Evolutionary conservation across 2,888 invertebrate genomes (phyloP), one percentile per base, ranked within the genome.

Genomic region (Drosophila crucigera): DNA sequence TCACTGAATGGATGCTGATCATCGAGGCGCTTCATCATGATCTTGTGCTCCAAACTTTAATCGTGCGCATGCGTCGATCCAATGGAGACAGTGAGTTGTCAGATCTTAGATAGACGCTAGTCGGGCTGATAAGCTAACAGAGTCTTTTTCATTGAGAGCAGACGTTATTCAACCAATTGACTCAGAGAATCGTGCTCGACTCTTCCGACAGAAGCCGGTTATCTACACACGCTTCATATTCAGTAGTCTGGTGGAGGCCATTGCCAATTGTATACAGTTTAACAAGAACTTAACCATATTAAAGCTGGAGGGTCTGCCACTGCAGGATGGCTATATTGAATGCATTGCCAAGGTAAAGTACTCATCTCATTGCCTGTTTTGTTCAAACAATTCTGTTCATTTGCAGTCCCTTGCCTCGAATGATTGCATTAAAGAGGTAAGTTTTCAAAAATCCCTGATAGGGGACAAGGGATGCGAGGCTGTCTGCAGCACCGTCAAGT

Each of bases 1-100:
- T 96, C 73, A 95, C 94, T 73, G 97, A 97, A 79, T 97, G 97
- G 97, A 94, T 95, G 37, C 95, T 97, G 2, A 95, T 97, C 56
- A 93, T 96, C 59, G 96, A 96, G 83, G 96, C 97, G 0, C 93
- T 97, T 7, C 94, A 95, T 56, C 94, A 95, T 77, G 97, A 97
- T 91, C 94, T 95, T 59, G 96, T 96, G 71, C 94, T 97, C 6
- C 96, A 96, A 91, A 94, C 95, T 72, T 94, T 97, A 73, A 94
- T 95, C 39, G 95, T 97, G 73, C 94, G 95, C 82, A 96, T 96
- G 92, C 94, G 95, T 31, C 87, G 94, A 90, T 69, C 91, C 90
- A 82, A 84, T 70, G 89, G 86, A 22, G 79, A 72, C 61, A 91
- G 93, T 93, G 72, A 83, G 86, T 76, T 19, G 1, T n/a, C 10